Evolutionary conservation across 2,888 invertebrate species (phyloP).

Genomic region (Opisthograptis luteolata): DNA sequence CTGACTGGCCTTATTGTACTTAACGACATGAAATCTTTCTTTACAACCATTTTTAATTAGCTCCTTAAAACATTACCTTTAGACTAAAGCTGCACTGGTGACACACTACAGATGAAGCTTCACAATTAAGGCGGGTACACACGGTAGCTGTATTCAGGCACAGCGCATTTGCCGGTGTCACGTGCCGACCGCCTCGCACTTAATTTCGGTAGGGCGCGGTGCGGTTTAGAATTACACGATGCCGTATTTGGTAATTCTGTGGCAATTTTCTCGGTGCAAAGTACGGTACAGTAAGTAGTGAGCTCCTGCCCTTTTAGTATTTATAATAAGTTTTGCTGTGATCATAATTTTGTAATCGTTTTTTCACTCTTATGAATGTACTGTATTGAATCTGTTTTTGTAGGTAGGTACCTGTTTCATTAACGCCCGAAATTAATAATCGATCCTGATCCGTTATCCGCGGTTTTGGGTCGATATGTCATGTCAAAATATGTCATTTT

Average conservation of each 20-base stretch:
- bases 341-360: too few relatives aligned
- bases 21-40: too few relatives aligned
- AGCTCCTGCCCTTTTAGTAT: too few relatives aligned
- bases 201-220: constrained; percentile 72
- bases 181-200: constrained; percentile 77
- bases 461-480: too few relatives aligned
- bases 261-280: neutral
- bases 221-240: constrained; percentile 80
- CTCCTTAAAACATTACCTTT: neutral
- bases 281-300: neutral
- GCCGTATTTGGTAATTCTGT: constrained; percentile 34
- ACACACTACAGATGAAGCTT: constrained; percentile 71
- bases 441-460: too few relatives aligned
- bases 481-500: too few relatives aligned
- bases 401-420: too few relatives aligned
- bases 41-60: neutral
- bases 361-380: too few relatives aligned
- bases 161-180: constrained; percentile 80
- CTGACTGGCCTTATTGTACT: too few relatives aligned
- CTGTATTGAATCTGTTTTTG: too few relatives aligned
- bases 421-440: too few relatives aligned
- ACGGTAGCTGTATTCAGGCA: constrained; percentile 57
- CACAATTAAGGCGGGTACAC: constrained; percentile 76
- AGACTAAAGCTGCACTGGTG: constrained; percentile 37
- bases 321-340: too few relatives aligned